Percentiles rank a stretch among this genome's conserved stretches.
These are phyloP conservation scores for Monopis laevigella DNA, from an alignment of 2,888 invertebrate species.

Conservation along the genomic window DNA sequence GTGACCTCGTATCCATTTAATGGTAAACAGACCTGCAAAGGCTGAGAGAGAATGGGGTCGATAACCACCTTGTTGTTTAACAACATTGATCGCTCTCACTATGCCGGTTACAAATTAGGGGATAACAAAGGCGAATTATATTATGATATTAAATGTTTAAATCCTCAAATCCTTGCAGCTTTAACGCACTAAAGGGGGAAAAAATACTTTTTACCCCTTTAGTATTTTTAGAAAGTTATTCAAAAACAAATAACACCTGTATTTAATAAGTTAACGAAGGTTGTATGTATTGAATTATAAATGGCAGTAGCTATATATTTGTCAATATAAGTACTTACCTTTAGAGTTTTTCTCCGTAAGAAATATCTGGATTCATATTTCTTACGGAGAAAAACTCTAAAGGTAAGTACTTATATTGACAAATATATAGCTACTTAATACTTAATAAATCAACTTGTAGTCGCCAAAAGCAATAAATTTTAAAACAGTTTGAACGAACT, in stretches of 20 bases:
- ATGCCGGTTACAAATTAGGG: too few species aligned
- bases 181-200: too few species aligned
- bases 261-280: neutral
- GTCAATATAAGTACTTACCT: slow-evolving; percentile 2
- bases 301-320: slow-evolving; percentile 5
- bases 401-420: slow-evolving; percentile 2
- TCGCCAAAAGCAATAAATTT: slow-evolving; percentile 36
- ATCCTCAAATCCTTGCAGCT: too few species aligned
- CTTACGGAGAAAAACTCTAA: slow-evolving; percentile 3
- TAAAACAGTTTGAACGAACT: slow-evolving; percentile 25
- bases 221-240: too few species aligned
- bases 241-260: neutral
- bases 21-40: too few species aligned
- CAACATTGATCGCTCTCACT: too few species aligned
- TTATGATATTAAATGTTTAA: too few species aligned
- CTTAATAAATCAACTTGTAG: slow-evolving; percentile 43
- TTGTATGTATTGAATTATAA: neutral
- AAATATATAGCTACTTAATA: slow-evolving; percentile 9
- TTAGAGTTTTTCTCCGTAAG: slow-evolving; percentile 3
- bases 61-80: too few species aligned
- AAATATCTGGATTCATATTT: slow-evolving; percentile 9
- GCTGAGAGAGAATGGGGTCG: too few species aligned
- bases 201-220: too few species aligned
- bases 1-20: too few species aligned
- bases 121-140: too few species aligned